A percentile compares a stretch with the other conserved stretches of the same genome.
Conservation (phyloP, 2,797 vertebrate genomes). For the Erethizon dorsatum region DNA sequence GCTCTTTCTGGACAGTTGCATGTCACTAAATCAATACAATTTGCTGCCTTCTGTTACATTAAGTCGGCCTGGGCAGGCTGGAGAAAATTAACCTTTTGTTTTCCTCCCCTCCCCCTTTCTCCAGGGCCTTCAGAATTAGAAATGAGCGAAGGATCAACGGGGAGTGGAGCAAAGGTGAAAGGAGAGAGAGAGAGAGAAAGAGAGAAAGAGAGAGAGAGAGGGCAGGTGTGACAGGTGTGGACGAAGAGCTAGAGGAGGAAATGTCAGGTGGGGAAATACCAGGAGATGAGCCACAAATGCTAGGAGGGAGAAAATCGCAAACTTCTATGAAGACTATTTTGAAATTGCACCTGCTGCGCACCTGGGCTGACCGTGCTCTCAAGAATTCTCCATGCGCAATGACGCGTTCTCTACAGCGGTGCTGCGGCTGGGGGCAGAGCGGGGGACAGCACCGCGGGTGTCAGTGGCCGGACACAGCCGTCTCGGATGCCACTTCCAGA, state of each 20-base stretch:
- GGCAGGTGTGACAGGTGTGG: background rate
- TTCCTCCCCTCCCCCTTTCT: constrained; percentile 89
- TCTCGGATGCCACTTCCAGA: background rate
- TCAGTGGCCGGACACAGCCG: background rate
- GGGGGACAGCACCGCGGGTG: background rate
- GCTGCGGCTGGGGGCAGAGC: background rate
- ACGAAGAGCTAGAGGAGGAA: background rate
- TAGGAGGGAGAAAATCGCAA: background rate
- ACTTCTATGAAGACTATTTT: constrained; percentile 29
- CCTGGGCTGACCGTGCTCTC: background rate
- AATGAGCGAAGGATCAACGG: constrained; percentile 88
- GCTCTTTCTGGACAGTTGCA: constrained; percentile 94
- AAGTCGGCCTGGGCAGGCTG: constrained; percentile 92
- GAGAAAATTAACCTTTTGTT: constrained; percentile 95
- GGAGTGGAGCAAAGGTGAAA: constrained; percentile 51
- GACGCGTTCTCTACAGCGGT: constrained; percentile 28
- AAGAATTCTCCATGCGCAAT: constrained; percentile 66
- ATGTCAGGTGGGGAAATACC: constrained; percentile 16
- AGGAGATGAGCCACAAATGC: background rate
- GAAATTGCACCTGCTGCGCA: constrained; percentile 60
- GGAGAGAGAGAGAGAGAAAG: background rate
- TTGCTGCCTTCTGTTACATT: constrained; percentile 95
- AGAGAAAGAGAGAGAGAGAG: background rate
- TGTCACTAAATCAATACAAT: constrained; percentile 95
- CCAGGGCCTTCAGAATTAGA: constrained; percentile 90